Evolutionary conservation across 2,113 vertebrate genomes (phyloP).

Genomic region (Gnathonemus echidnorhynchus): DNA sequence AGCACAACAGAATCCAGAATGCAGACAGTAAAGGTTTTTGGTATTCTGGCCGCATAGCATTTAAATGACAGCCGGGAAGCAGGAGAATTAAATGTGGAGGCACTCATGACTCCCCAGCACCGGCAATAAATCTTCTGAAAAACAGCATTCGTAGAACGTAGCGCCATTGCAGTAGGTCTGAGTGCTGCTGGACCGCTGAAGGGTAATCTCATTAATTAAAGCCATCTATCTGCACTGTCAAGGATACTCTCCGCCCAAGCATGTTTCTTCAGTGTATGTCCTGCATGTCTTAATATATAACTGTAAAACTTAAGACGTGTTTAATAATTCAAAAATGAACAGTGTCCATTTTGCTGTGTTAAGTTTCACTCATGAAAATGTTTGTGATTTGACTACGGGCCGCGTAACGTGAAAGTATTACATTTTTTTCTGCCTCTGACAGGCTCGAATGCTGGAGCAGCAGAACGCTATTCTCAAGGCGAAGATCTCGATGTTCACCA

Average conservation of each 20-base stretch:
- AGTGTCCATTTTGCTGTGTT: not conserved
- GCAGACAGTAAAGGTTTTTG: not conserved
- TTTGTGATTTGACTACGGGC: not conserved
- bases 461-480: conserved; percentile 51
- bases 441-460: conserved; percentile 51
- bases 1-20: not conserved
- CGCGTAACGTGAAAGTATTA: not conserved
- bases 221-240: not conserved
- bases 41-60: not conserved
- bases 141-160: not conserved
- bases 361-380: not conserved
- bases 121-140: conserved; percentile 16
- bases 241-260: not conserved
- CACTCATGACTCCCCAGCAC: not conserved
- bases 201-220: not conserved
- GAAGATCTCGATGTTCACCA: conserved; percentile 54
- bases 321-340: not conserved
- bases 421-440: not conserved
- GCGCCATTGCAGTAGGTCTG: not conserved
- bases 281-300: not conserved
- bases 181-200: not conserved
- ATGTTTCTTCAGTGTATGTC: not conserved
- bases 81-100: conserved; percentile 16
- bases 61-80: conserved; percentile 13
- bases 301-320: not conserved